A percentile compares a stretch with the other conserved stretches of the same genome.
Conservation (phyloP, 1,140 invertebrate species). For the Pristionchus pacificus region DNA sequence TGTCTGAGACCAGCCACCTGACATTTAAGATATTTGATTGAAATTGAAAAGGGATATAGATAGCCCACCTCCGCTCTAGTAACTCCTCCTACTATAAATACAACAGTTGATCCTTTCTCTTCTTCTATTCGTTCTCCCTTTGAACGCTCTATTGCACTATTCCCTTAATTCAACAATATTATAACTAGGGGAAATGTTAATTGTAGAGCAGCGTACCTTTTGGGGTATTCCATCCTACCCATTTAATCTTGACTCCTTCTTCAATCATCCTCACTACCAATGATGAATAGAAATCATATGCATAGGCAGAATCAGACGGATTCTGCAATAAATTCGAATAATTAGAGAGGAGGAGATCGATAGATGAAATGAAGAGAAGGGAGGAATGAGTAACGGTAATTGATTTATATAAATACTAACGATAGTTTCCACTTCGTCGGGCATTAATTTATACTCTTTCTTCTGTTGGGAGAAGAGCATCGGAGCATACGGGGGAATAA, state of each 20-base stretch:
- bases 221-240: constrained; percentile 25
- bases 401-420: background rate
- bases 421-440: constrained; percentile 10
- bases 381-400: background rate
- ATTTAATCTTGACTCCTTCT: constrained; percentile 37
- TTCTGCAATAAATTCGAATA: constrained; percentile 19
- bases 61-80: constrained; percentile 40
- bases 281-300: constrained; percentile 33
- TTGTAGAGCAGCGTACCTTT: background rate
- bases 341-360: background rate
- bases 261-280: constrained; percentile 40
- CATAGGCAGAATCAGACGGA: constrained; percentile 29
- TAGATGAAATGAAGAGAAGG: background rate
- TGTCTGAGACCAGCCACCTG: background rate
- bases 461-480: constrained; percentile 24
- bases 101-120: constrained; percentile 18
- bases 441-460: constrained; percentile 27
- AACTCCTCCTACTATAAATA: constrained; percentile 43
- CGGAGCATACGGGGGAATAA: constrained; percentile 13
- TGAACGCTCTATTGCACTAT: constrained; percentile 1
- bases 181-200: background rate
- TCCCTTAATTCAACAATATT: background rate
- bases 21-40: background rate
- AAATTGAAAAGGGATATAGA: constrained; percentile 14
- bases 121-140: background rate